phyloP scores from a whole-genome alignment of 2,888 invertebrate genomes.

The Tetramorium bicarinatum region DNA sequence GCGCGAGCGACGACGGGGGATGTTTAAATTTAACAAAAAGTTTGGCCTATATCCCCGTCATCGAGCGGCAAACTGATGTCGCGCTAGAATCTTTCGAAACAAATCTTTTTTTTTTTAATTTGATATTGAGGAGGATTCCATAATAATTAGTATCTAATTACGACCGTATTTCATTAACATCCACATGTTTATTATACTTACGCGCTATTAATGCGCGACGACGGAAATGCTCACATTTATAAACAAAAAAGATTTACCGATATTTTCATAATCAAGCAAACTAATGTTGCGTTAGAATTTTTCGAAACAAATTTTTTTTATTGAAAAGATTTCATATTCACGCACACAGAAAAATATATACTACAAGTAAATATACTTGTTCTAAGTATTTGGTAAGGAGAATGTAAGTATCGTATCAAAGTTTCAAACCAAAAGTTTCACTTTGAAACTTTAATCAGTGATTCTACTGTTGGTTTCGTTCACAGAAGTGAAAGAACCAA shows the following conservation, averaged over 20 bases:
- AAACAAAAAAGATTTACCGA: no score
- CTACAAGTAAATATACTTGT: no score
- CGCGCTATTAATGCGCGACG: not conserved
- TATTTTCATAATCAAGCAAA: not conserved
- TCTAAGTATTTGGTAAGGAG: no score
- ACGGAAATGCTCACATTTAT: no score
- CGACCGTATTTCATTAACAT: not conserved
- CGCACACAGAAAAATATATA: no score
- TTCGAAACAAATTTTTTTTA: not conserved
- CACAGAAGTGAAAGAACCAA: no score
- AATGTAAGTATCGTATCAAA: no score
- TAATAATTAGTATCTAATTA: conserved; percentile 43
- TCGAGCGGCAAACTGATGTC: not conserved
- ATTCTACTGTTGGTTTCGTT: no score
- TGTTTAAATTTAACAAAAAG: not conserved
- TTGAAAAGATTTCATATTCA: no score
- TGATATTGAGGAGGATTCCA: not conserved
- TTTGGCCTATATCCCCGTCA: not conserved
- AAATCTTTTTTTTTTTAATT: not conserved
- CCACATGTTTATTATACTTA: not conserved
- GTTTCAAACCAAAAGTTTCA: no score
- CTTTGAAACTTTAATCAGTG: no score
- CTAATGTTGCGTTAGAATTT: not conserved
- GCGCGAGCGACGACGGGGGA: not conserved
- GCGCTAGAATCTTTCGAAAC: not conserved